These are phyloP conservation scores for Leucoma salicis DNA, from an alignment of 2,888 invertebrate genomes.

Conservation along the genomic window DNA sequence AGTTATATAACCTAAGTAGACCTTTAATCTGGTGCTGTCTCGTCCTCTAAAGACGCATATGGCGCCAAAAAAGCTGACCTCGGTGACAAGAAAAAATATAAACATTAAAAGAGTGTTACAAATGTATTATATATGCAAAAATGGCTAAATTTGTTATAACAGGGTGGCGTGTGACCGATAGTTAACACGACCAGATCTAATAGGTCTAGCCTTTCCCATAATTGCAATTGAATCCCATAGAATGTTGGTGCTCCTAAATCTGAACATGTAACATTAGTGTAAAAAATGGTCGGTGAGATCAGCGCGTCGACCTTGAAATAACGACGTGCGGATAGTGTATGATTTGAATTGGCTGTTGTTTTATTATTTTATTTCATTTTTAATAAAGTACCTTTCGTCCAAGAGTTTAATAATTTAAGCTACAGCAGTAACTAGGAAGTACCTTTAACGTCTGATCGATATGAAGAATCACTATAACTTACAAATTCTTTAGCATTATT, in stretches of 20 bases:
- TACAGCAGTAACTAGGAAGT: no score
- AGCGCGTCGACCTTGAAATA: slow-evolving; percentile 61
- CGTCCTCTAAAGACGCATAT: no score
- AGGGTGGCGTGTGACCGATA: slow-evolving; percentile 49
- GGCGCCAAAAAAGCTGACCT: slow-evolving; percentile 55
- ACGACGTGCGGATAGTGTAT: slow-evolving; percentile 46
- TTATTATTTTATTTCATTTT: slow-evolving; percentile 45
- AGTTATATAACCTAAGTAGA: no score
- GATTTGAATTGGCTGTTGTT: slow-evolving; percentile 58
- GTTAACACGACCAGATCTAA: slow-evolving; percentile 37
- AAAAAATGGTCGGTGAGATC: slow-evolving; percentile 73
- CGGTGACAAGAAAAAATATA: slow-evolving; percentile 30
- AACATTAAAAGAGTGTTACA: slow-evolving; percentile 33
- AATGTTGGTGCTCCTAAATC: slow-evolving; percentile 39
- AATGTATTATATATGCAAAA: slow-evolving; percentile 62
- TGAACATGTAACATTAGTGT: slow-evolving; percentile 51
- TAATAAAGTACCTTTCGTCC: neutral
- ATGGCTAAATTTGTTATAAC: slow-evolving; percentile 41
- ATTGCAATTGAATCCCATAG: slow-evolving; percentile 21
- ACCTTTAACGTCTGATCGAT: no score
- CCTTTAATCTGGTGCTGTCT: no score
- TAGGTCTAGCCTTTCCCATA: slow-evolving; percentile 12
- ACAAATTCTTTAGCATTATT: no score
- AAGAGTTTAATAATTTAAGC: no score
- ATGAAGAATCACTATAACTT: no score